Evolutionary conservation across 2,888 invertebrate genomes (phyloP).

Genomic region (Atethmia centrago): DNA sequence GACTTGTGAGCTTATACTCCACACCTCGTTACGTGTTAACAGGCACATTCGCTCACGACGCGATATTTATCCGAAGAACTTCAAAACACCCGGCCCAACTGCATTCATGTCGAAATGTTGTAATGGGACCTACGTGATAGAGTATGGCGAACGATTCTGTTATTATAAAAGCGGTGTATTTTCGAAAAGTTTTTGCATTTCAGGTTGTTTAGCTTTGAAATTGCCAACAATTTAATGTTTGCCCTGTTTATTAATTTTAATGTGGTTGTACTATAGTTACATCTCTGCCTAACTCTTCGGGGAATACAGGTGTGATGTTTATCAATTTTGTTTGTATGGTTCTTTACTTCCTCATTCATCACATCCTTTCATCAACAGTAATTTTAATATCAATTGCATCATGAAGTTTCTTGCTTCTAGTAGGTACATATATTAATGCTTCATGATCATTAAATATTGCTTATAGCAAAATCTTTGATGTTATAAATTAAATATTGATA

Average conservation of each 20-base stretch:
- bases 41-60: constrained; percentile 90
- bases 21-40: constrained; percentile 91
- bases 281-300: no score
- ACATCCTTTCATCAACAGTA: background rate
- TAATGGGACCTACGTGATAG: constrained; percentile 83
- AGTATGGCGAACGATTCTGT: constrained; percentile 59
- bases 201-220: background rate
- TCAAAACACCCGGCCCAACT: constrained; percentile 79
- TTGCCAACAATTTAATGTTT: background rate
- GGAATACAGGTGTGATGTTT: no score
- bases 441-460: constrained; percentile 11
- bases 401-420: background rate
- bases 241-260: background rate
- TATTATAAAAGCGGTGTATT: constrained; percentile 45
- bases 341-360: no score
- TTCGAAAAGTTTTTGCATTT: constrained; percentile 16
- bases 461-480: constrained; percentile 34
- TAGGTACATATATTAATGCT: constrained; percentile 5
- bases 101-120: constrained; percentile 81
- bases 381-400: background rate
- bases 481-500: constrained; percentile 61
- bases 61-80: constrained; percentile 88
- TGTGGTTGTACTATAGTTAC: no score
- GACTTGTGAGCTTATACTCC: constrained; percentile 89
- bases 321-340: background rate